These are phyloP conservation scores for Aselliscus stoliczkanus DNA, from an alignment of 2,797 vertebrate species.

Conservation along the genomic window DNA sequence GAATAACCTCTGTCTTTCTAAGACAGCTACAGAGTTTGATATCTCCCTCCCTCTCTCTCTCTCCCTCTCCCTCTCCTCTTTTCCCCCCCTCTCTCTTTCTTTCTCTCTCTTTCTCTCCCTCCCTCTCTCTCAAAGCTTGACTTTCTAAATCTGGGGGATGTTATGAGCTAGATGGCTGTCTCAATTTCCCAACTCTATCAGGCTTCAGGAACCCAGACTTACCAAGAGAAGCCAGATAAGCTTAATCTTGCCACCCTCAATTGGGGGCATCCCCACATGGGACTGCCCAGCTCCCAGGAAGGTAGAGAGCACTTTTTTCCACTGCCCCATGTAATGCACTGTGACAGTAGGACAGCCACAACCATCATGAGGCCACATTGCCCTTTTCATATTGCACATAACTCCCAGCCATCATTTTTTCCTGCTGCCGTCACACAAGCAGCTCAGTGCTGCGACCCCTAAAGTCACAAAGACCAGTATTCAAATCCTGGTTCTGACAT, in stretches of 20 bases:
- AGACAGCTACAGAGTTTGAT: not conserved
- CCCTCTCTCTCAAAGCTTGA: not conserved
- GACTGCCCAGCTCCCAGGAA: not conserved
- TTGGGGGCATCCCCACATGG: rapidly evolving
- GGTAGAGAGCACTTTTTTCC: not conserved
- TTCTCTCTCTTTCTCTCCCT: no score
- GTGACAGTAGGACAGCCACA: not conserved
- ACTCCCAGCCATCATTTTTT: not conserved
- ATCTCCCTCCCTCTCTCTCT: not conserved
- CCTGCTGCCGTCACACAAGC: rapidly evolving
- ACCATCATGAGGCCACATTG: rapidly evolving
- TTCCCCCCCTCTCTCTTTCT: not conserved
- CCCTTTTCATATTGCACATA: rapidly evolving
- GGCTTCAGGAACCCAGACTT: not conserved
- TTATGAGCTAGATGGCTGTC: not conserved
- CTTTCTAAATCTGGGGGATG: not conserved
- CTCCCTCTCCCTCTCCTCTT: no score
- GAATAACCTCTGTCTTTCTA: not conserved
- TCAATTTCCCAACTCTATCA: not conserved
- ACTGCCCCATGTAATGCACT: rapidly evolving
- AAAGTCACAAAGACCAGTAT: not conserved
- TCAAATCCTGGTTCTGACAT: not conserved
- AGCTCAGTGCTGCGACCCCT: not conserved
- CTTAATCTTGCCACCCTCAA: not conserved
- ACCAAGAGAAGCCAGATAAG: not conserved